These are phyloP conservation scores for Nesometra sesokonis DNA, from an alignment of 35 echinoderm and acorn worm species.

Conservation along the genomic window DNA sequence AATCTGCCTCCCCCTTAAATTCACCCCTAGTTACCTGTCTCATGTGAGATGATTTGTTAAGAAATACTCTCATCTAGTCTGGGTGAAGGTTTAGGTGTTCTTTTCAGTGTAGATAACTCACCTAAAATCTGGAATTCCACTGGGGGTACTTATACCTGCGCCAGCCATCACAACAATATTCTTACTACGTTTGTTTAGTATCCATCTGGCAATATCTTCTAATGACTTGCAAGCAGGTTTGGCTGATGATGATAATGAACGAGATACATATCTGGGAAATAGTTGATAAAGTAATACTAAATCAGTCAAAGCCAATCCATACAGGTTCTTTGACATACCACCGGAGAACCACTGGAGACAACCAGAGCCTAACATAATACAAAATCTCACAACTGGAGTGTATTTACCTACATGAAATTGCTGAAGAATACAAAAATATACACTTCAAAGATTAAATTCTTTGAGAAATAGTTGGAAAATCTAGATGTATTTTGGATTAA, in stretches of 20 bases:
- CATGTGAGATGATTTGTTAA: no score
- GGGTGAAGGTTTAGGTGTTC: no score
- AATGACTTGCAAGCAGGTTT: conserved; percentile 41
- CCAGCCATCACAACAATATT: conserved; percentile 97
- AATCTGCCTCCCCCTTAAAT: no score
- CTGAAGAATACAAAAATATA: no score
- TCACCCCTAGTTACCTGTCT: no score
- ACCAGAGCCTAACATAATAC: no score
- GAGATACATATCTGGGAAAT: neutral
- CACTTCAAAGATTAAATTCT: no score
- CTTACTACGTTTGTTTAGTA: conserved; percentile 52
- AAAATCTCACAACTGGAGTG: no score
- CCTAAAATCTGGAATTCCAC: conserved; percentile 99
- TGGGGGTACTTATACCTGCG: conserved; percentile 93
- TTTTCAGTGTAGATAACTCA: neutral
- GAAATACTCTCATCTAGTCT: no score
- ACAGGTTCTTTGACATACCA: neutral
- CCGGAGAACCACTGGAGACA: neutral
- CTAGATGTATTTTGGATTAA: no score
- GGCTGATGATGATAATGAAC: conserved; percentile 30
- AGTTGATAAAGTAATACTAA: neutral
- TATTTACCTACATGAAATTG: no score
- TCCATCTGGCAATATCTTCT: conserved; percentile 78
- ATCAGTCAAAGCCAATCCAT: neutral
- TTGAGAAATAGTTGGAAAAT: no score